A percentile compares a stretch with the other conserved stretches of the same genome.
Evolutionary conservation across 2,113 vertebrate species (phyloP).

Genomic region (Pycnonotus jocosus): DNA sequence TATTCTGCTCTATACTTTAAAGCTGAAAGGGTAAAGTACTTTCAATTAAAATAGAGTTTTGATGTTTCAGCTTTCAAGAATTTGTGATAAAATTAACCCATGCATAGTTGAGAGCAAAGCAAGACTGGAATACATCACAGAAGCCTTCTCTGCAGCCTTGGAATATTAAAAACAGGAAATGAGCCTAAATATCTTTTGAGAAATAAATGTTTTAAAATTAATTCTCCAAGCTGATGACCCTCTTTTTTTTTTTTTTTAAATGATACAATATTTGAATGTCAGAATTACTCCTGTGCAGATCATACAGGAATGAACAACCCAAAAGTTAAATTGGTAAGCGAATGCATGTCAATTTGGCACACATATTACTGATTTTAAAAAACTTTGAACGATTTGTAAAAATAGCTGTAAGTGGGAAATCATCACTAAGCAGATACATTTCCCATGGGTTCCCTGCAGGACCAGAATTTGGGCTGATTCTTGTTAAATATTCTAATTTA

Average conservation of each 20-base stretch:
- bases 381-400: neutral
- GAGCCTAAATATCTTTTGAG: neutral
- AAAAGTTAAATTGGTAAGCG: neutral
- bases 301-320: neutral
- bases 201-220: neutral
- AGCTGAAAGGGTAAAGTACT: neutral
- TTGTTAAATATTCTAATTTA: neutral
- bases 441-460: neutral
- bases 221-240: neutral
- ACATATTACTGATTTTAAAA: neutral
- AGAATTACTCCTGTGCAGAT: neutral
- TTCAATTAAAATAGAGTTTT: neutral
- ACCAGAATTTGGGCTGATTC: neutral
- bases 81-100: conserved; percentile 18
- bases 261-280: neutral
- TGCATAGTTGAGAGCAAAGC: neutral
- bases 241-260: neutral
- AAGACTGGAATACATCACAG: neutral
- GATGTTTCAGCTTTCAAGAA: neutral
- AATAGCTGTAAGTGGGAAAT: conserved; percentile 20
- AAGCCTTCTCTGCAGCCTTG: neutral
- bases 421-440: neutral
- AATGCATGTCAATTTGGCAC: neutral
- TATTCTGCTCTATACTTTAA: neutral
- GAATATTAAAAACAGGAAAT: neutral